phyloP scores from a whole-genome alignment of 1,140 invertebrate genomes.

The Leptinotarsa undecemlineata region DNA sequence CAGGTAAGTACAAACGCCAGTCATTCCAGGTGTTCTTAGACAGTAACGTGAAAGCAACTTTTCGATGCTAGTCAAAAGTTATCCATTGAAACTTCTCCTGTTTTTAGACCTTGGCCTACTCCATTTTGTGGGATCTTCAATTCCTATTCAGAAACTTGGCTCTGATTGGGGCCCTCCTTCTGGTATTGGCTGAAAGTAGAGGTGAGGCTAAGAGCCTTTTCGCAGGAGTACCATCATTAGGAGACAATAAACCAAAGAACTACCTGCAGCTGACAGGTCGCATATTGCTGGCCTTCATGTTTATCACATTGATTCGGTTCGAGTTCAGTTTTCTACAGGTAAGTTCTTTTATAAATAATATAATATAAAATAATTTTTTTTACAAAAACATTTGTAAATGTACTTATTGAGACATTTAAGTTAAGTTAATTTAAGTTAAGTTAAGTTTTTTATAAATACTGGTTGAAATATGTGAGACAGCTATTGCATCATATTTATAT shows the following conservation, averaged over 20 bases:
- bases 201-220: slow-evolving; percentile 92
- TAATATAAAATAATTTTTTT: too few species aligned
- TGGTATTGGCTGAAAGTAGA: slow-evolving; percentile 92
- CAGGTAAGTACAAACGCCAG: slow-evolving; percentile 66
- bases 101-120: slow-evolving; percentile 93
- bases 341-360: slow-evolving; percentile 30
- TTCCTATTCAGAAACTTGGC: slow-evolving; percentile 95
- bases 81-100: not conserved
- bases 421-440: too few species aligned
- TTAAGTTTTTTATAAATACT: too few species aligned
- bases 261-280: slow-evolving; percentile 95
- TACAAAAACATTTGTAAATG: too few species aligned
- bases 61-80: too few species aligned
- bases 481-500: too few species aligned
- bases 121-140: slow-evolving; percentile 97
- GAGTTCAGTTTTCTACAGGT: slow-evolving; percentile 90
- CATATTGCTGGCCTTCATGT: slow-evolving; percentile 97
- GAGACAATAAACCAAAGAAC: slow-evolving; percentile 97
- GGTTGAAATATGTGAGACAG: too few species aligned
- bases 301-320: slow-evolving; percentile 92
- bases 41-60: too few species aligned
- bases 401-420: too few species aligned
- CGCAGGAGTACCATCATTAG: slow-evolving; percentile 95
- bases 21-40: too few species aligned
- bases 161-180: slow-evolving; percentile 90